These are phyloP conservation scores for Rhincodon typus DNA, from an alignment of 2,797 vertebrate genomes.

Conservation along the genomic window DNA sequence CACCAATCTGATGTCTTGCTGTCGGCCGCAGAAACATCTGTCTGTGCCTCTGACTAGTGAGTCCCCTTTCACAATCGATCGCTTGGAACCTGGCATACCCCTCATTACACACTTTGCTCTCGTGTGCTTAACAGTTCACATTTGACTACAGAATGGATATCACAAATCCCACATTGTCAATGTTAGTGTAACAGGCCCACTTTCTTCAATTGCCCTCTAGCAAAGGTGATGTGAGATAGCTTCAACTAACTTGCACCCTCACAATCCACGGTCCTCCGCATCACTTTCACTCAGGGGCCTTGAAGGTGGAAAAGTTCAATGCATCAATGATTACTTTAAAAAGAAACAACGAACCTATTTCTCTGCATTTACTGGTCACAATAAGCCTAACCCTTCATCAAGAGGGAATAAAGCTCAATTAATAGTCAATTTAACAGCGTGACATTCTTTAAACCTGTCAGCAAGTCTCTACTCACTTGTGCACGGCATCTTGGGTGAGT, in stretches of 20 bases:
- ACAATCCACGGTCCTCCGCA: background rate
- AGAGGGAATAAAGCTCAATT: background rate
- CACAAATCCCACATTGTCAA: background rate
- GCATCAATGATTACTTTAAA: background rate
- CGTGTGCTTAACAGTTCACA: background rate
- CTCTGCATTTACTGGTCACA: background rate
- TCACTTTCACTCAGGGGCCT: background rate
- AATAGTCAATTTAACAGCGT: background rate
- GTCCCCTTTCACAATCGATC: too few species aligned
- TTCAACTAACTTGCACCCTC: background rate
- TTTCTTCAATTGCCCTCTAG: background rate
- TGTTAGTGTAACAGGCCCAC: background rate
- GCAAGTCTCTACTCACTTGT: conserved; percentile 75
- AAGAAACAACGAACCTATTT: background rate
- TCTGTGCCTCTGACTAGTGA: too few species aligned
- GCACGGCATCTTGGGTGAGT: conserved; percentile 78
- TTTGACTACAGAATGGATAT: background rate
- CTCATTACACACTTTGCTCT: too few species aligned
- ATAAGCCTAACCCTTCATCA: background rate
- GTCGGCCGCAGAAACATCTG: too few species aligned
- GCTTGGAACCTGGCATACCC: too few species aligned
- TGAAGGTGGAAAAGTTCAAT: background rate
- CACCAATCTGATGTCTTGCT: too few species aligned
- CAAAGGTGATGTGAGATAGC: background rate
- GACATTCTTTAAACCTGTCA: too few species aligned